Conservation (phyloP, 2,888 invertebrate species). For the Bombyx huttoni region DNA sequence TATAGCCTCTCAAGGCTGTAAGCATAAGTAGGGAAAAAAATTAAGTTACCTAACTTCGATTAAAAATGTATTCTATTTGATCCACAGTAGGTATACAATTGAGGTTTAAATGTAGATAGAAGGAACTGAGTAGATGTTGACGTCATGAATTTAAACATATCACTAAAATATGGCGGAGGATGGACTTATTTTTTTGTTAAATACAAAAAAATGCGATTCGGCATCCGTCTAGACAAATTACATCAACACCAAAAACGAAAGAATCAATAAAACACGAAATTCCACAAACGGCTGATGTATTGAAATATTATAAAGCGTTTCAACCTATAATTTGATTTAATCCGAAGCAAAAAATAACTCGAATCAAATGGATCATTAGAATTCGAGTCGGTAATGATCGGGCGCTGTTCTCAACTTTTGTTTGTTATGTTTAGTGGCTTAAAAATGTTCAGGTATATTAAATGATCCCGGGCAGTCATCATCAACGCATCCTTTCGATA, state of each 20-base stretch:
- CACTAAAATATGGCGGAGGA: too few species aligned
- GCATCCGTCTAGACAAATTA: constrained; percentile 64
- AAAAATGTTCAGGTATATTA: constrained; percentile 41
- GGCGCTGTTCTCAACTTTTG: constrained; percentile 47
- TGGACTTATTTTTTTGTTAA: too few species aligned
- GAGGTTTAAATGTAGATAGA: too few species aligned
- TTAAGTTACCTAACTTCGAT: too few species aligned
- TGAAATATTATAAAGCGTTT: constrained; percentile 69
- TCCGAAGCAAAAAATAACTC: constrained; percentile 55
- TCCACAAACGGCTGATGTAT: constrained; percentile 64
- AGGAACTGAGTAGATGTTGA: too few species aligned
- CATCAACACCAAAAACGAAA: constrained; percentile 46
- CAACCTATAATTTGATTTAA: constrained; percentile 73
- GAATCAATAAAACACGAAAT: constrained; percentile 66
- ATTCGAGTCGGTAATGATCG: constrained; percentile 66
- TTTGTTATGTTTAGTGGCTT: constrained; percentile 48
- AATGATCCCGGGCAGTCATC: constrained; percentile 26
- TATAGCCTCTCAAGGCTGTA: too few species aligned
- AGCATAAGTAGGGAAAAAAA: too few species aligned
- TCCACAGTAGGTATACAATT: too few species aligned
- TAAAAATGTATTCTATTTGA: too few species aligned
- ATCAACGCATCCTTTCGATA: constrained; percentile 9
- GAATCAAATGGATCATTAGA: constrained; percentile 65
- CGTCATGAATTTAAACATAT: too few species aligned
- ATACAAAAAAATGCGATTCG: constrained; percentile 18